Conservation (phyloP, 2,888 invertebrate genomes). For the Busseola fusca region DNA sequence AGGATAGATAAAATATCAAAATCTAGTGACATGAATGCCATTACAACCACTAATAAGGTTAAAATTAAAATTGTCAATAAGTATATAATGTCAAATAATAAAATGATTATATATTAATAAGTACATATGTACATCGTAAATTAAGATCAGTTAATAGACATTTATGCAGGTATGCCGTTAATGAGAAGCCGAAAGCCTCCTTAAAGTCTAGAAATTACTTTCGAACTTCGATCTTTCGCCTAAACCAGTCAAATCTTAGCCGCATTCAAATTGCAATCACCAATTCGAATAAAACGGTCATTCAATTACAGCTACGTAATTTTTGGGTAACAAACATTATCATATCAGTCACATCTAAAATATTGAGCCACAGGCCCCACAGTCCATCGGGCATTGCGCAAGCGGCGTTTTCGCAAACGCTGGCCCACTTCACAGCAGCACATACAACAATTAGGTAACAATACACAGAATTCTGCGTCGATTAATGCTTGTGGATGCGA, state of each 20-base stretch:
- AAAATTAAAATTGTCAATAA: too few relatives aligned
- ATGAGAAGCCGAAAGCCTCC: too few relatives aligned
- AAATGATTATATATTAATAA: too few relatives aligned
- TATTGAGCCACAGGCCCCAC: constrained; percentile 32
- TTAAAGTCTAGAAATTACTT: background rate
- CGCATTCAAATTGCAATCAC: background rate
- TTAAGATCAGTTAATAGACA: too few relatives aligned
- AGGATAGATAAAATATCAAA: too few relatives aligned
- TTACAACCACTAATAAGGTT: too few relatives aligned
- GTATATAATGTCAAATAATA: too few relatives aligned
- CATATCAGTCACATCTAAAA: constrained; percentile 61
- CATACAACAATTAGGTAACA: constrained; percentile 67
- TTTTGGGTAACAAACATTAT: constrained; percentile 12
- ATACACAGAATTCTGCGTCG: constrained; percentile 51
- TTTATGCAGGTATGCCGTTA: too few relatives aligned
- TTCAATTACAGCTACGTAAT: background rate
- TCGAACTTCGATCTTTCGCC: background rate
- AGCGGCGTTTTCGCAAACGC: constrained; percentile 56
- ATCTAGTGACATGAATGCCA: too few relatives aligned
- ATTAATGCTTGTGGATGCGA: constrained; percentile 47
- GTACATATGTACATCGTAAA: too few relatives aligned
- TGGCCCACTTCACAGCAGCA: constrained; percentile 60
- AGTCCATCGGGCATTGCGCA: constrained; percentile 44
- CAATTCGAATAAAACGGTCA: background rate
- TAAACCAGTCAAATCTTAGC: background rate